Conservation (phyloP, 2,113 vertebrate species). For the Oxyura jamaicensis region DNA sequence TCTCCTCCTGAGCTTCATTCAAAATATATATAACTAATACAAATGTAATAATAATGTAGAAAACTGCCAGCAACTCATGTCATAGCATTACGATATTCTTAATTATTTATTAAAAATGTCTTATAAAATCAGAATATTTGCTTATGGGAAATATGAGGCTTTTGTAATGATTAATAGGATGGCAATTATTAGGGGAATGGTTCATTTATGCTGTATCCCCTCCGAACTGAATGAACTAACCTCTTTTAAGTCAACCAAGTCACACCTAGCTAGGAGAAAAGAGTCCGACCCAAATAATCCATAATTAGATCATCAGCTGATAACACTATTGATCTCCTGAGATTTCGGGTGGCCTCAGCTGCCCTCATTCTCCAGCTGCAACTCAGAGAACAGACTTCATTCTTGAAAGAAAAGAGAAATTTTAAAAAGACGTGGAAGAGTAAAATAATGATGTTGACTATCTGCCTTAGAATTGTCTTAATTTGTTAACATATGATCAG, state of each 20-base stretch:
- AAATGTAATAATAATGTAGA: neutral
- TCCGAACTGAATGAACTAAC: constrained; percentile 21
- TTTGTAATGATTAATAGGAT: neutral
- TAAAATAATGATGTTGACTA: neutral
- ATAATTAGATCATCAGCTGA: constrained; percentile 57
- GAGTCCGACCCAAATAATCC: constrained; percentile 56
- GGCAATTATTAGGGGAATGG: neutral
- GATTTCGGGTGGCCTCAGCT: constrained; percentile 38
- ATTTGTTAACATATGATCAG: neutral
- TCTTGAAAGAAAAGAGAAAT: neutral
- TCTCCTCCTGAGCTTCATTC: neutral
- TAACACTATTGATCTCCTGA: constrained; percentile 26
- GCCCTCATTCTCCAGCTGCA: constrained; percentile 43
- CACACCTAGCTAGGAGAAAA: constrained; percentile 22
- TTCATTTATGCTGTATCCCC: neutral
- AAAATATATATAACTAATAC: neutral
- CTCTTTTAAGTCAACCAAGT: constrained; percentile 37
- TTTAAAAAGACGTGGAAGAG: neutral
- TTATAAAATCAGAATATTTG: neutral
- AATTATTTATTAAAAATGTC: neutral
- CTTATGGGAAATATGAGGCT: neutral
- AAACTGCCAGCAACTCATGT: neutral
- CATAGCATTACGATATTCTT: neutral
- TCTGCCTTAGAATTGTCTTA: neutral
- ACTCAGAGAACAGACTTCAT: neutral